Percentiles rank a stretch among this genome's conserved stretches.
Conservation (phyloP, 2,113 vertebrate species). For the Halcyon senegalensis region DNA sequence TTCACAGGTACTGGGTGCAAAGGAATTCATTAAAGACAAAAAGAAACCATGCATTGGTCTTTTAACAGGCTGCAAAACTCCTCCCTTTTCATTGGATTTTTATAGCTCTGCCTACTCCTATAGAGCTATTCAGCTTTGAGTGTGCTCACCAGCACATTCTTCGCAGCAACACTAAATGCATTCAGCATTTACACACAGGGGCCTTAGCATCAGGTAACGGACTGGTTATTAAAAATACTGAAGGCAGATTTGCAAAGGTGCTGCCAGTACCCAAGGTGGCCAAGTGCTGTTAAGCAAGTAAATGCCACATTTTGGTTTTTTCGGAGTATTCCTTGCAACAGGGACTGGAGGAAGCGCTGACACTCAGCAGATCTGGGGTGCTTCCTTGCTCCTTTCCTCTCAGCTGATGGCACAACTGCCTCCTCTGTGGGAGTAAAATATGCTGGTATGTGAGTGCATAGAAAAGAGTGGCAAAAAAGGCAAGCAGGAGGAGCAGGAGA, state of each 20-base stretch:
- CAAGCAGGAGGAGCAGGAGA: not conserved
- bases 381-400: not conserved
- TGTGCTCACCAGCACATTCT: not conserved
- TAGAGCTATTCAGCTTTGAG: not conserved
- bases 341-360: rapidly evolving
- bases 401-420: not conserved
- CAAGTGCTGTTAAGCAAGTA: not conserved
- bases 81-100: not conserved
- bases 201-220: not conserved
- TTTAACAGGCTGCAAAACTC: not conserved
- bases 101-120: not conserved
- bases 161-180: not conserved
- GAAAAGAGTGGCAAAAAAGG: not conserved
- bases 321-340: not conserved
- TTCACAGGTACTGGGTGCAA: not conserved
- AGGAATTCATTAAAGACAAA: not conserved
- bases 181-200: not conserved
- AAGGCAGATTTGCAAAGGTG: not conserved
- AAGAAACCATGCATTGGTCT: not conserved
- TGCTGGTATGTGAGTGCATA: rapidly evolving
- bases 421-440: not conserved
- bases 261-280: not conserved
- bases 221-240: not conserved
- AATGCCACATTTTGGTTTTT: not conserved
- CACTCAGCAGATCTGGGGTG: not conserved